Conservation (phyloP, 2,888 invertebrate genomes). For the Metallyticus violacea region DNA sequence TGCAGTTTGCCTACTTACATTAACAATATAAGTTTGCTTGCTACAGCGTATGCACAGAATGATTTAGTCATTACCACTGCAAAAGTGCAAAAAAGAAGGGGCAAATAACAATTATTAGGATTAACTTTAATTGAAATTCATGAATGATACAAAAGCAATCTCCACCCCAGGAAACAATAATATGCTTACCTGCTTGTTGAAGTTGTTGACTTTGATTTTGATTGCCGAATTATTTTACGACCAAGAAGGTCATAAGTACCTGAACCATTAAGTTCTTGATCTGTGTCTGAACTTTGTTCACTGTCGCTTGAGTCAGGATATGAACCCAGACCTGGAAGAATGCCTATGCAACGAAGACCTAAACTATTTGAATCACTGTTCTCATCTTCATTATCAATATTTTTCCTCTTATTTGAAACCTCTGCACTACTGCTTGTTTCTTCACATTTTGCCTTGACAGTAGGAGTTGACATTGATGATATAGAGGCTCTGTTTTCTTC, state of each 20-base stretch:
- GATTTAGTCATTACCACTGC: neutral
- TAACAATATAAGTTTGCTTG: neutral
- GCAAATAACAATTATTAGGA: neutral
- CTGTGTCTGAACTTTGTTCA: conserved; percentile 66
- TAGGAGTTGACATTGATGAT: neutral
- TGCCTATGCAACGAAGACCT: conserved; percentile 65
- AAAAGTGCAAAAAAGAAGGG: neutral
- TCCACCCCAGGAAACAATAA: neutral
- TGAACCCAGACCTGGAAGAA: conserved; percentile 78
- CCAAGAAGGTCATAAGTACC: conserved; percentile 36
- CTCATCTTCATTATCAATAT: neutral
- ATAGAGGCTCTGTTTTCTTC: neutral
- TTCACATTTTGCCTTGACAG: neutral
- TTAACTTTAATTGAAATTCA: neutral
- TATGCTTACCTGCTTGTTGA: neutral
- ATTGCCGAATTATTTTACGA: conserved; percentile 30
- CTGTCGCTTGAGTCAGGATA: conserved; percentile 70
- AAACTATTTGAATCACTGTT: conserved; percentile 5
- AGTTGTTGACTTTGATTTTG: neutral
- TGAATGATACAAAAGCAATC: neutral
- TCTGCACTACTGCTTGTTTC: neutral
- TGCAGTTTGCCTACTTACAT: neutral
- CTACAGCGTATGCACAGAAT: neutral
- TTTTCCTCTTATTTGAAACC: neutral
- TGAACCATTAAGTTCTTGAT: conserved; percentile 53